These are phyloP conservation scores for Polypterus bichir DNA, from an alignment of 2,113 vertebrate species.

Conservation along the genomic window DNA sequence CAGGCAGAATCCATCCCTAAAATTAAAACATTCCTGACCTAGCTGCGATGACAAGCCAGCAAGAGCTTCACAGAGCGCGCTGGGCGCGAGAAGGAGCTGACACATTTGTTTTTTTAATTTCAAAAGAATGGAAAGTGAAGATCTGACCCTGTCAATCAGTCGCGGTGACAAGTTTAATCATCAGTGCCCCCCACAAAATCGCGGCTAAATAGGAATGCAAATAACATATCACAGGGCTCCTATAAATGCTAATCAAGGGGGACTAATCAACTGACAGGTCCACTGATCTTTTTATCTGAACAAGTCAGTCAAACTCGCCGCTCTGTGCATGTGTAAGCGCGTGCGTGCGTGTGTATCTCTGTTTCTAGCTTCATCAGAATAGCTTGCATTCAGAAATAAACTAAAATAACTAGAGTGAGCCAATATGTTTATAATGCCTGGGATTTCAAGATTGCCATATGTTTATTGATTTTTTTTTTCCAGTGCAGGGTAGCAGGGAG, in stretches of 20 bases:
- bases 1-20: slow-evolving; percentile 95
- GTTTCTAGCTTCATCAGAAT: too few species aligned
- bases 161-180: slow-evolving; percentile 98
- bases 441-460: too few species aligned
- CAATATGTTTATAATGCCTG: too few species aligned
- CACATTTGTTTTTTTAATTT: slow-evolving; percentile 81
- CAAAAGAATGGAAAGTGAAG: slow-evolving; percentile 89
- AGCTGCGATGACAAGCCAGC: slow-evolving; percentile 76
- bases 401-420: too few species aligned
- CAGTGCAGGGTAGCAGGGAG: too few species aligned
- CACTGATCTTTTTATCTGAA: slow-evolving; percentile 73
- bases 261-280: slow-evolving; percentile 98
- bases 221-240: slow-evolving; percentile 93
- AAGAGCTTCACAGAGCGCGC: slow-evolving; percentile 59
- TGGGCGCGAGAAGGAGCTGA: slow-evolving; percentile 72
- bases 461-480: too few species aligned
- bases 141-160: slow-evolving; percentile 99
- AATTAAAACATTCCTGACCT: slow-evolving; percentile 99
- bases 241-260: slow-evolving; percentile 99
- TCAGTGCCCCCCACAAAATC: slow-evolving; percentile 91
- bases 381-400: too few species aligned
- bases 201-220: slow-evolving; percentile 99
- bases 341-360: too few species aligned
- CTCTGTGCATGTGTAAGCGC: too few species aligned
- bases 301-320: slow-evolving; percentile 75